These are phyloP conservation scores for Triops cancriformis DNA, from an alignment of 1,140 invertebrate species.

Conservation along the genomic window DNA sequence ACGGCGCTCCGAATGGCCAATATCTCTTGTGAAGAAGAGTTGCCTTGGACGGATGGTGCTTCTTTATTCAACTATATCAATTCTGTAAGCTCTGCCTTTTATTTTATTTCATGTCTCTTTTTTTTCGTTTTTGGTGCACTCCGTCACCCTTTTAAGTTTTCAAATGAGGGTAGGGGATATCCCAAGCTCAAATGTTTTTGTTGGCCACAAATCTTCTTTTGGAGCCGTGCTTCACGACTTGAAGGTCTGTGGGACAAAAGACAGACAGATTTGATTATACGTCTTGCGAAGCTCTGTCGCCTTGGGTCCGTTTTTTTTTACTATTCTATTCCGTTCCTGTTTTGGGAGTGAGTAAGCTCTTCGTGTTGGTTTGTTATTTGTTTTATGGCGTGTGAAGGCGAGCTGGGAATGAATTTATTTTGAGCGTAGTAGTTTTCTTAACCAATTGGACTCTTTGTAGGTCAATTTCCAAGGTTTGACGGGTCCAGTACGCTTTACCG, in stretches of 20 bases:
- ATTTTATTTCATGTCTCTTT: conserved; percentile 19
- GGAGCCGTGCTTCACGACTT: neutral
- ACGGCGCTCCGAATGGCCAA: conserved; percentile 57
- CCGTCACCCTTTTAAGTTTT: neutral
- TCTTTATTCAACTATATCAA: conserved; percentile 85
- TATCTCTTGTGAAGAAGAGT: conserved; percentile 71
- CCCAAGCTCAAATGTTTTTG: too few relatives aligned
- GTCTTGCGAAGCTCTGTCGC: neutral
- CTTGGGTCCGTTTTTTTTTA: neutral
- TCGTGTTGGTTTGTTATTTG: neutral
- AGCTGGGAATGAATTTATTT: neutral
- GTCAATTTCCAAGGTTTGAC: conserved; percentile 71
- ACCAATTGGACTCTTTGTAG: conserved; percentile 40
- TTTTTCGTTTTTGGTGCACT: neutral
- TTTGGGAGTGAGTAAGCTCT: neutral
- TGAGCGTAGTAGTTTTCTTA: neutral
- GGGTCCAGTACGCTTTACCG: conserved; percentile 75
- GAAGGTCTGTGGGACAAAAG: neutral
- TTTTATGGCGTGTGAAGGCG: neutral
- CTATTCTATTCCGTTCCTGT: neutral
- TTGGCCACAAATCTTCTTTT: too few relatives aligned
- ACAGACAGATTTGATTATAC: conserved; percentile 2
- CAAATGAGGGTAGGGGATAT: neutral
- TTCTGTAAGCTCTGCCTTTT: conserved; percentile 51
- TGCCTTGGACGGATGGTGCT: conserved; percentile 75